Conservation (phyloP, 1,140 invertebrate genomes). For the Hyles vespertilio region DNA sequence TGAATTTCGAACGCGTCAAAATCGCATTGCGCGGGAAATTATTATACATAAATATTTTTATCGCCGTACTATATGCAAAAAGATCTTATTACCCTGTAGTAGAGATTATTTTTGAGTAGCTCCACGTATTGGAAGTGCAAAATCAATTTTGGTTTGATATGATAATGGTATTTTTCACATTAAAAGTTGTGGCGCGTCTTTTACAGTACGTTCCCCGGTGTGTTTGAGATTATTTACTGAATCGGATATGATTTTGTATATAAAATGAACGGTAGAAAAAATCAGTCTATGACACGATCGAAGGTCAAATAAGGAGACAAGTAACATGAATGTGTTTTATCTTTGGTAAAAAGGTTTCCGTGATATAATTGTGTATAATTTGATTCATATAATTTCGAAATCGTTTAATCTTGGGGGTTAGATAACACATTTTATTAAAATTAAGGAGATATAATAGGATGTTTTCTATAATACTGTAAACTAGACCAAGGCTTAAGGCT, state of each 20-base stretch:
- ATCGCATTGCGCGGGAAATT: slow-evolving; percentile 10
- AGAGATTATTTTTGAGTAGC: slow-evolving; percentile 25
- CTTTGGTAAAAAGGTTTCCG: no score
- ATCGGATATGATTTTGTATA: slow-evolving; percentile 2
- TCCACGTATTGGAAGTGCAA: slow-evolving; percentile 1
- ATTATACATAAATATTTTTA: slow-evolving; percentile 14
- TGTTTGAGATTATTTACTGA: slow-evolving; percentile 2
- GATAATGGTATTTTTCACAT: slow-evolving; percentile 73
- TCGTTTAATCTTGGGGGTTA: no score
- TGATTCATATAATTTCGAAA: no score
- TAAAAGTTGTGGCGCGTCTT: slow-evolving; percentile 49
- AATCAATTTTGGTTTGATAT: slow-evolving; percentile 33
- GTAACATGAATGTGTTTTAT: no score
- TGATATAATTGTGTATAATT: no score
- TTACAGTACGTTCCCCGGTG: not conserved
- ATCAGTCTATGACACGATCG: no score
- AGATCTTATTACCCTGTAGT: slow-evolving; percentile 16
- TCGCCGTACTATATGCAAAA: not conserved
- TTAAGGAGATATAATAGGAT: no score
- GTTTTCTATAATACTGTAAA: no score
- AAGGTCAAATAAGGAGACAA: no score
- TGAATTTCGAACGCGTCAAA: not conserved
- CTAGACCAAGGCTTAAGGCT: no score
- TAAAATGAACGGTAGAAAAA: no score
- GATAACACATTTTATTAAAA: no score